Evolutionary conservation across 2,113 vertebrate genomes (phyloP), one percentile per base, ranked within the genome.

Genomic region (Dasyornis broadbenti): DNA sequence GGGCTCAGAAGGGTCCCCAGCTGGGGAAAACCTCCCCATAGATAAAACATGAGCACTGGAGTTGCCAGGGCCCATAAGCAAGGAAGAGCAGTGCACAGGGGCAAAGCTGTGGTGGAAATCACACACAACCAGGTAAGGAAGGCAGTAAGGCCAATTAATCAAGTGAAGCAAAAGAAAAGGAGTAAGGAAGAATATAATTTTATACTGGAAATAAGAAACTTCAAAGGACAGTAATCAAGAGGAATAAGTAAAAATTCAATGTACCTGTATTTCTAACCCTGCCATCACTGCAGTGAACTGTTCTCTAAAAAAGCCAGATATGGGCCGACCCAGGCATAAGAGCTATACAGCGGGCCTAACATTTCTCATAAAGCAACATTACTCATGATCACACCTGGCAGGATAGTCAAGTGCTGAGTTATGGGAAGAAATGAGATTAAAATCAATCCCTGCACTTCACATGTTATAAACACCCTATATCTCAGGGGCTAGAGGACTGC

Each of bases 31-130:
- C 20, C 18, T 89, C 26, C 22, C 15, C 12, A 33, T 8, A 83
- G 39, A 35, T 10, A 33, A 79, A 88, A 76, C 13, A 61, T 0
- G 2, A 87, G 56, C 2, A 3, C 11, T 59, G 30, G 42, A 87
- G 50, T 50, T 8, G 0, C 61, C 0, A 1, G 37, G 26, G 31
- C 20, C 57, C 0, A 0, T 12, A 60, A 77, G 18, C 0, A 0
- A 20, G 24, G 30, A 89, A 11, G 8, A 89, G 31, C 22, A n/a
- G 53, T 15, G 44, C 15, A 59, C 1, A 2, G 47, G 33, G 28
- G 16, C 13, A 49, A 60, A 90, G 33, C 45, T 78, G 33, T 39
- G 33, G 64, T 60, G 13, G 79, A 91, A 84, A 84, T 92, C 52
- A 63, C 18, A 73, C 0, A 1, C 5, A 53, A 53, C 5, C 2